Base-by-base conservation (phyloP, 2,797 vertebrate species). In the Bryconaethiops microstoma region DNA sequence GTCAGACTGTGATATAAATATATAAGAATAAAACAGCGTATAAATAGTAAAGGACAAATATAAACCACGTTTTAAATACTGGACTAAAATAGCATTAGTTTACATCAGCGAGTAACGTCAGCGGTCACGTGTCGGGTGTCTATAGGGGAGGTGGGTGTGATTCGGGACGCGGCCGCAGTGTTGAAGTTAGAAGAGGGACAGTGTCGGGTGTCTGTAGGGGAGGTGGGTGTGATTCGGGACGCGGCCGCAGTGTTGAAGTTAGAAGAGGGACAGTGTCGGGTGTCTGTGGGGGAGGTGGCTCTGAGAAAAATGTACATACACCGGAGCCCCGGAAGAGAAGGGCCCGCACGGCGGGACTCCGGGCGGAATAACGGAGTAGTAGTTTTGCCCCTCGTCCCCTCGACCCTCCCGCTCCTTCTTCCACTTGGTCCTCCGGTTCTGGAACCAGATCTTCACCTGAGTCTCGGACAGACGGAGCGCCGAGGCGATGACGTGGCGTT, bases 371-470 rank as follows among this genome's bases (percentile, higher is more conserved):
- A 14, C 10, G 48, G 78, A 21, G 23, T 55, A 81, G 0, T 81
- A 80, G 67, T 83, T 78, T 19, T 85, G 75, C 21, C 83, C 85
- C 10, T 90, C 88, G 71, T 74, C 82, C 39, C 14, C 77, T 7
- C 65, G 88, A 29, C 59, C 88, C 76, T 83, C 87, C 9, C 86
- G 85, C 80, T 94, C 94, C 87, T 94, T 95, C 89, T 94, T 95
- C 94, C 94, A 94, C 84, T 95, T 95, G 70, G 93, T 94, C 57
- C 94, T 91, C 0, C 94, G 76, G 91, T 95, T 95, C 88, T 95
- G 94, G 59, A 95, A 95, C 94, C 94, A 95, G 88, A 95, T 95
- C 88, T 95, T 95, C 19, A 95, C 93, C 88, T 95, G 94, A 0
- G 92, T 95, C 86, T 95, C 92, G 4, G 94, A 91, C 10, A 95